These are phyloP conservation scores for Yasuhikotakia modesta DNA, from an alignment of 2,797 vertebrate genomes.

Conservation along the genomic window DNA sequence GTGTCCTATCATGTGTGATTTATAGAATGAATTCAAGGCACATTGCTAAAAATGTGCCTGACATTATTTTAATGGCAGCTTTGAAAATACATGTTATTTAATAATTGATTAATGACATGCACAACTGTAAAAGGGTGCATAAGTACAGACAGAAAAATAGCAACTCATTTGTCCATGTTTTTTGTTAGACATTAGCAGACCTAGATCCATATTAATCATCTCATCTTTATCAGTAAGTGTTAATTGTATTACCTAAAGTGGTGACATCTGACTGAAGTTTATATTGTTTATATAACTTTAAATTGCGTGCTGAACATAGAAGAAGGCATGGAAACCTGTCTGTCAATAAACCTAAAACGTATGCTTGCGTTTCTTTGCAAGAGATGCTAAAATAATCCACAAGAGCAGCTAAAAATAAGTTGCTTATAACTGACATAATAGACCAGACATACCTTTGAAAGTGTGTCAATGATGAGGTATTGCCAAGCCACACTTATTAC, in stretches of 20 bases:
- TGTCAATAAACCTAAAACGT: background rate
- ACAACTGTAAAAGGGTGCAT: background rate
- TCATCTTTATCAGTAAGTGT: background rate
- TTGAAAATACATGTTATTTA: background rate
- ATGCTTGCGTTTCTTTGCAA: background rate
- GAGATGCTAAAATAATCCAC: background rate
- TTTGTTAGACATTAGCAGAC: slow-evolving; percentile 1
- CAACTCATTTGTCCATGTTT: too few relatives aligned
- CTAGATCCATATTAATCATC: background rate
- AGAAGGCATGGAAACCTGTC: background rate
- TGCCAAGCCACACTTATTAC: background rate
- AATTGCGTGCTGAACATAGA: background rate
- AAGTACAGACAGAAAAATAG: too few relatives aligned
- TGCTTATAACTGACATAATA: background rate
- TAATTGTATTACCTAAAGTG: slow-evolving; percentile 22
- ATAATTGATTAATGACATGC: too few relatives aligned
- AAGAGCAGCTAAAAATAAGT: background rate
- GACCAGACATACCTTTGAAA: slow-evolving; percentile 27
- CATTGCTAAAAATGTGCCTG: too few relatives aligned
- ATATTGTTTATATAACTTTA: too few relatives aligned
- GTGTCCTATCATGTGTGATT: too few relatives aligned
- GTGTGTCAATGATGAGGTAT: background rate
- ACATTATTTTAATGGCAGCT: background rate
- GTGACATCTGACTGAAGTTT: background rate
- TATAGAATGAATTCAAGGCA: too few relatives aligned